Evolutionary conservation across 2,113 vertebrate genomes (phyloP).

Genomic region (Nycticryphes semicollaris): DNA sequence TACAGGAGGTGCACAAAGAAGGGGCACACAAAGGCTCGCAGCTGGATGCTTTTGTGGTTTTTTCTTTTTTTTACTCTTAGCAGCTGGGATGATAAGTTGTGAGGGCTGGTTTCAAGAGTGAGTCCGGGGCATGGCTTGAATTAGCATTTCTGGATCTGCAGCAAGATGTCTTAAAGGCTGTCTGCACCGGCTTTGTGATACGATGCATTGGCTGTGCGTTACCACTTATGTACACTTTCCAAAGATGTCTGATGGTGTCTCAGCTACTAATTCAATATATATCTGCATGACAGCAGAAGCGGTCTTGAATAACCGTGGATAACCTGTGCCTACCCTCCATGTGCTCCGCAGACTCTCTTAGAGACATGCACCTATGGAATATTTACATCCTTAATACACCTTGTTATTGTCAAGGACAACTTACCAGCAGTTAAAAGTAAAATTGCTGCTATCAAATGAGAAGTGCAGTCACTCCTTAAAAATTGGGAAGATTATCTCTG

Average conservation of each 20-base stretch:
- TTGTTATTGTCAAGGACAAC: neutral
- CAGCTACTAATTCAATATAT: neutral
- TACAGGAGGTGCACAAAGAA: neutral
- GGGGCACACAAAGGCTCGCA: neutral
- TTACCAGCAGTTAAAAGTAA: constrained; percentile 28
- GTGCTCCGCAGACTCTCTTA: neutral
- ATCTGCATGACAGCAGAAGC: neutral
- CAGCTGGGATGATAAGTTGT: neutral
- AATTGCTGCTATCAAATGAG: constrained; percentile 50
- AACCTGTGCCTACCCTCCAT: neutral
- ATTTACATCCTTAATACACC: constrained; percentile 25
- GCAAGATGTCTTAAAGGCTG: neutral
- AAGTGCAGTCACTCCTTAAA: constrained; percentile 36
- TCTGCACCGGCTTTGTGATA: neutral
- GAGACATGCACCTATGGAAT: neutral
- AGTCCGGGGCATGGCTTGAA: neutral
- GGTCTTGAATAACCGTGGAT: neutral
- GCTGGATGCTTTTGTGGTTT: neutral
- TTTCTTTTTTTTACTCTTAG: neutral
- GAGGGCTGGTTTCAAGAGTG: neutral
- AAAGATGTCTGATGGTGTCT: neutral
- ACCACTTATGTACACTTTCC: neutral
- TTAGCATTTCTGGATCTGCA: neutral
- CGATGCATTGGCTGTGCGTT: neutral
- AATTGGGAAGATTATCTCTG: constrained; percentile 67